Conservation (phyloP, 1,140 invertebrate species). For the Agrilus planipennis region DNA sequence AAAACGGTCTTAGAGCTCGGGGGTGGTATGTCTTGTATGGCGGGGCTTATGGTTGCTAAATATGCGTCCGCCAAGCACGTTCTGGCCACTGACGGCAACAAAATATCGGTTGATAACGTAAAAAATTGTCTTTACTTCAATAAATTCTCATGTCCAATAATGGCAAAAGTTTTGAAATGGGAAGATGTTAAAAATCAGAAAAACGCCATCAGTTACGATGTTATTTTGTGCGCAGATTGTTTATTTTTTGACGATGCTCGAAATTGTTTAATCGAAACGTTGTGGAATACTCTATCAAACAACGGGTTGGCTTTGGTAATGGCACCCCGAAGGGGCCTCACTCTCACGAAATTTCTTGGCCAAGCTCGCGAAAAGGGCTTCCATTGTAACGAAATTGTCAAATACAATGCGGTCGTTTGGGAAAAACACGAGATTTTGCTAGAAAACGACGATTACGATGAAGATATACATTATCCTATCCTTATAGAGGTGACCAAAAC, state of each 20-base stretch:
- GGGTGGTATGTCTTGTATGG: conserved; percentile 76
- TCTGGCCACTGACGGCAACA: conserved; percentile 68
- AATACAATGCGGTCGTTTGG: conserved; percentile 55
- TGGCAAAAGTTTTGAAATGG: conserved; percentile 40
- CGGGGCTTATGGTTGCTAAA: conserved; percentile 62
- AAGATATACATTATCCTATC: conserved; percentile 55
- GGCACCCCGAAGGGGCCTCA: conserved; percentile 61
- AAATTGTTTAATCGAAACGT: conserved; percentile 54
- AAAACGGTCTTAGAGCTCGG: conserved; percentile 67
- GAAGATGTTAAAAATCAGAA: conserved; percentile 23
- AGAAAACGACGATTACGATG: conserved; percentile 47
- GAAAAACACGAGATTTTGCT: conserved; percentile 49
- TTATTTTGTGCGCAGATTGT: conserved; percentile 67
- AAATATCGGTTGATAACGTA: conserved; percentile 64
- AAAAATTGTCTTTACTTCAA: conserved; percentile 50
- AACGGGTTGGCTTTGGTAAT: conserved; percentile 59
- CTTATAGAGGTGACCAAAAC: conserved; percentile 45
- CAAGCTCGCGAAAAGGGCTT: conserved; percentile 48
- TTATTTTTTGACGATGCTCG: conserved; percentile 73
- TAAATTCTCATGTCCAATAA: conserved; percentile 35
- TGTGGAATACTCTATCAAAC: conserved; percentile 52
- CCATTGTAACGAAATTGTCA: conserved; percentile 39
- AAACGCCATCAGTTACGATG: no score
- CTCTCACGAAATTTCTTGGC: conserved; percentile 55
- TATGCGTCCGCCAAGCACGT: conserved; percentile 47